Percentiles rank a stretch among this genome's conserved stretches.
Conservation (phyloP, 2,888 invertebrate species). For the Himalopsyche tibetana region DNA sequence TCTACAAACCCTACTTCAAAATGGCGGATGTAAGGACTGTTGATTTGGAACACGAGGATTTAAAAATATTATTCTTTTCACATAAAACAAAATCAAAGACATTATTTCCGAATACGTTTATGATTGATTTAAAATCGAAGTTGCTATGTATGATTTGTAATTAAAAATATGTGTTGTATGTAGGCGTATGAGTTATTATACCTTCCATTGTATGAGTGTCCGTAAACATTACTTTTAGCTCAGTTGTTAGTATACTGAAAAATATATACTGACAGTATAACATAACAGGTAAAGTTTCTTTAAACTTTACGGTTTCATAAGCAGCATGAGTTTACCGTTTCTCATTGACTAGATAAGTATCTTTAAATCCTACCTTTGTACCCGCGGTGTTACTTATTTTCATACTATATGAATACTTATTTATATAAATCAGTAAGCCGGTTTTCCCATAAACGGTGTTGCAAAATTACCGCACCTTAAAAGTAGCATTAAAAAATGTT, state of each 20-base stretch:
- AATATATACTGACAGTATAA: background rate
- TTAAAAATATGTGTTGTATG: too few species aligned
- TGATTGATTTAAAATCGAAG: too few species aligned
- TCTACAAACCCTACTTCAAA: background rate
- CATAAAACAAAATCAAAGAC: too few species aligned
- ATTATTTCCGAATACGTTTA: too few species aligned
- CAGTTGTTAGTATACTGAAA: background rate
- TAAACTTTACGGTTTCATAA: background rate
- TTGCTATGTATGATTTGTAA: too few species aligned
- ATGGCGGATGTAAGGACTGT: background rate
- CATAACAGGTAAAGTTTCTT: background rate
- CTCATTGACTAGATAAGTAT: slow-evolving; percentile 38
- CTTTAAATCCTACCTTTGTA: slow-evolving; percentile 4
- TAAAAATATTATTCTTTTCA: too few species aligned
- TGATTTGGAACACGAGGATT: too few species aligned
- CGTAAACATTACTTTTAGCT: too few species aligned
- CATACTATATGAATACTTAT: background rate
- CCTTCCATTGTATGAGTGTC: too few species aligned
- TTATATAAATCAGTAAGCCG: slow-evolving; percentile 22
- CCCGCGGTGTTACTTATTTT: background rate
- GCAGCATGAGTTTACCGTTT: slow-evolving; percentile 22
- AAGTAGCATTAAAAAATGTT: background rate
- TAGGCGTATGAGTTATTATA: too few species aligned
- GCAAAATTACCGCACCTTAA: slow-evolving; percentile 40
- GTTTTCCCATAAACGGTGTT: slow-evolving; percentile 9